phyloP scores from a whole-genome alignment of 1,140 invertebrate species.

The Holotrichia oblita region DNA sequence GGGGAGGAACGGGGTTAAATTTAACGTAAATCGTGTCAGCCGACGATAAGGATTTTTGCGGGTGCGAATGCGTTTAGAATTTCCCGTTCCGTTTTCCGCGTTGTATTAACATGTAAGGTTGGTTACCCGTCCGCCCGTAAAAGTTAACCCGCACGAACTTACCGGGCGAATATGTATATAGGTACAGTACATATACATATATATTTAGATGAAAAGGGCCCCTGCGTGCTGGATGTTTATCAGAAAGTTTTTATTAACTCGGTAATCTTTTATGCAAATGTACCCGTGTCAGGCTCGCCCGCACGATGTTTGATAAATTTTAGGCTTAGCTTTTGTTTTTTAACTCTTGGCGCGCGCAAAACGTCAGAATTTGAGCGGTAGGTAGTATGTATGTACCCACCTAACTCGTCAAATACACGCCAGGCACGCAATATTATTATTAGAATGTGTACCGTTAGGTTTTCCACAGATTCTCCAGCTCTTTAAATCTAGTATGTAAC shows the following conservation, averaged over 20 bases:
- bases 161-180: background rate
- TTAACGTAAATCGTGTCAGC: background rate
- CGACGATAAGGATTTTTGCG: background rate
- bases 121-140: constrained; percentile 10
- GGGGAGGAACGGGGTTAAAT: no score
- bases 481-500: no score
- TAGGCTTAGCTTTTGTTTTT: constrained; percentile 20
- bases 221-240: constrained; percentile 19
- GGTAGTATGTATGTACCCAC: no score
- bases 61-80: constrained; percentile 13
- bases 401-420: constrained; percentile 19
- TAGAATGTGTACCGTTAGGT: no score
- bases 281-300: background rate
- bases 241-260: constrained; percentile 35
- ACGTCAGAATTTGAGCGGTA: constrained; percentile 15
- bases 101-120: constrained; percentile 15
- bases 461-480: no score
- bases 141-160: constrained; percentile 19
- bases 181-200: no score
- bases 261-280: constrained; percentile 33
- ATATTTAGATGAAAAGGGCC: constrained; percentile 11
- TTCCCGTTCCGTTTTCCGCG: background rate
- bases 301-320: constrained; percentile 29
- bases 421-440: no score
- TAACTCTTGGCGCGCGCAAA: background rate